Percentiles rank a stretch among this genome's conserved stretches.
phyloP scores from a whole-genome alignment of 92 coral and sea anemone genomes.

The Paramuricea clavata region DNA sequence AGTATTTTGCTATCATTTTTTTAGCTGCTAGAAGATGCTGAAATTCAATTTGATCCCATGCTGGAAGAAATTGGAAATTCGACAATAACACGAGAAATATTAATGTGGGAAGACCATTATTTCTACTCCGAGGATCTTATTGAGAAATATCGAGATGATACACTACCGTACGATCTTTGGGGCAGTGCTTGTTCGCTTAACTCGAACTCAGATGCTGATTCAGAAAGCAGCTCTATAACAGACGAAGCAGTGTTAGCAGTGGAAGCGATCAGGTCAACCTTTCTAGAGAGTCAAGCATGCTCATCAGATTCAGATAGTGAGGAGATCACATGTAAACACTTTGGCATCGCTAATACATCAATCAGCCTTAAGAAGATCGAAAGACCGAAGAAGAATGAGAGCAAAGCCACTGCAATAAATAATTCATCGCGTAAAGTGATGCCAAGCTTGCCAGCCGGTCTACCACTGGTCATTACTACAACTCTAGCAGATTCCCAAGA shows the following conservation, averaged over 20 bases:
- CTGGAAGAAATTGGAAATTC: slow-evolving; percentile 47
- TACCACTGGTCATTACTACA: slow-evolving; percentile 56
- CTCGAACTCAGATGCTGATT: slow-evolving; percentile 43
- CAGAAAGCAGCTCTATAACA: slow-evolving; percentile 47
- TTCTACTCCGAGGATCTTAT: slow-evolving; percentile 52
- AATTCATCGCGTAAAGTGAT: slow-evolving; percentile 66
- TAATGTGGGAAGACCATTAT: slow-evolving; percentile 54
- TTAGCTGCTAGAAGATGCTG: slow-evolving; percentile 49
- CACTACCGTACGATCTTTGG: slow-evolving; percentile 52
- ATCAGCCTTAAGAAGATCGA: slow-evolving; percentile 40
- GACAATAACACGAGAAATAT: slow-evolving; percentile 47
- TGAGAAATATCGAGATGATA: slow-evolving; percentile 52
- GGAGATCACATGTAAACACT: slow-evolving; percentile 43
- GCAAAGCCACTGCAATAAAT: slow-evolving; percentile 64
- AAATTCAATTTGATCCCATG: slow-evolving; percentile 45
- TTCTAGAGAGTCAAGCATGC: slow-evolving; percentile 27
- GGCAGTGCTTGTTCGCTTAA: slow-evolving; percentile 46
- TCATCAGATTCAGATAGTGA: slow-evolving; percentile 53
- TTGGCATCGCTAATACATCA: slow-evolving; percentile 33
- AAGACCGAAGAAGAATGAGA: slow-evolving; percentile 51
- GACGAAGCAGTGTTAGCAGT: slow-evolving; percentile 38
- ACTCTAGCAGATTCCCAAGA: slow-evolving; percentile 71
- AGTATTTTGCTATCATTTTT: slow-evolving; percentile 1
- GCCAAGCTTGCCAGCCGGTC: slow-evolving; percentile 66
- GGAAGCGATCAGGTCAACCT: slow-evolving; percentile 22